phyloP scores from a whole-genome alignment of 2,797 vertebrate species.

The Anguilla marmorata region DNA sequence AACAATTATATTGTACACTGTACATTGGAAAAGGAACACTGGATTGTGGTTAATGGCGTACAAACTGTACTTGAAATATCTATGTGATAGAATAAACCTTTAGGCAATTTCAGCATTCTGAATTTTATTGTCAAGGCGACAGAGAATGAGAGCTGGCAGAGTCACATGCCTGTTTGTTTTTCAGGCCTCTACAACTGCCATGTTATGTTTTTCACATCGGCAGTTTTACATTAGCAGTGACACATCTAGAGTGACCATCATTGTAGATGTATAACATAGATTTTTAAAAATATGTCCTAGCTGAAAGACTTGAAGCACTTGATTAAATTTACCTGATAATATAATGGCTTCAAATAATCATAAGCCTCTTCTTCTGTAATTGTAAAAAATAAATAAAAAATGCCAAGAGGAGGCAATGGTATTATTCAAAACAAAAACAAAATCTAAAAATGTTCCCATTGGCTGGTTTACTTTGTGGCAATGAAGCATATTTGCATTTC shows the following conservation, averaged over 20 bases:
- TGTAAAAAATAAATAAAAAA: background rate
- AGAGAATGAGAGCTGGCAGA: background rate
- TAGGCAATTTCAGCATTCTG: background rate
- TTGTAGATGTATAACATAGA: background rate
- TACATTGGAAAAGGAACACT: background rate
- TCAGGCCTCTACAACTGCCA: background rate
- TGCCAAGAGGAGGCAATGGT: background rate
- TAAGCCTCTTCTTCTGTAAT: background rate
- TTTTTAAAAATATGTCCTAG: background rate
- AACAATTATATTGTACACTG: background rate
- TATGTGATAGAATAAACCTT: background rate
- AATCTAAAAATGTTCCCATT: background rate
- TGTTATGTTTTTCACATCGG: background rate
- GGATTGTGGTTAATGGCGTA: background rate
- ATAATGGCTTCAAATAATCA: background rate
- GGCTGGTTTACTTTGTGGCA: background rate
- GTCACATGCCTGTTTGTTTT: conserved; percentile 4
- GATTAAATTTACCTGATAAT: background rate
- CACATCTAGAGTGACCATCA: background rate
- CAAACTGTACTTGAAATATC: background rate
- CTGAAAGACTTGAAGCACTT: background rate
- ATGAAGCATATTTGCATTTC: background rate
- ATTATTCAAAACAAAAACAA: background rate
- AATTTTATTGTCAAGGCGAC: background rate
- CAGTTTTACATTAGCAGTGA: background rate